These are phyloP conservation scores for Pogonomyrmex barbatus DNA, from an alignment of 1,140 invertebrate genomes.

Conservation along the genomic window DNA sequence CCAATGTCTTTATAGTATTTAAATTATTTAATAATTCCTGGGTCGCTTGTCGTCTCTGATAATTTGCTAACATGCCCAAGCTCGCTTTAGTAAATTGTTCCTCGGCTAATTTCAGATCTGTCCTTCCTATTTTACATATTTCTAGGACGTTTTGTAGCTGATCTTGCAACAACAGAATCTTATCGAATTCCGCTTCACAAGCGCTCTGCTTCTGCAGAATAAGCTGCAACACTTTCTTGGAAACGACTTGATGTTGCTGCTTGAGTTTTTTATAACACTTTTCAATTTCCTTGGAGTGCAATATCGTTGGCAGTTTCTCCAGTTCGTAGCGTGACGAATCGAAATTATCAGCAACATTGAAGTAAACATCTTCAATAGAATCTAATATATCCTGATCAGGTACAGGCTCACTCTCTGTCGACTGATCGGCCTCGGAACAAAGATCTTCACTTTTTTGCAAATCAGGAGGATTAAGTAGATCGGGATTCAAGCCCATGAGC, in stretches of 20 bases:
- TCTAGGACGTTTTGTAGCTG: slow-evolving; percentile 90
- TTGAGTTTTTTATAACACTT: slow-evolving; percentile 89
- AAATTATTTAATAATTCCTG: slow-evolving; percentile 92
- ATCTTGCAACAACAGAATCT: slow-evolving; percentile 92
- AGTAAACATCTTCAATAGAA: slow-evolving; percentile 90
- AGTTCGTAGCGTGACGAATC: slow-evolving; percentile 90
- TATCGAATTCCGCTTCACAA: slow-evolving; percentile 93
- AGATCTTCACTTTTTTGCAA: slow-evolving; percentile 73
- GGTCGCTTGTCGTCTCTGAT: slow-evolving; percentile 93
- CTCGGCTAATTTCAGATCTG: slow-evolving; percentile 91
- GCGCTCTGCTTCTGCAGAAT: slow-evolving; percentile 95
- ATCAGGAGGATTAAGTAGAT: slow-evolving; percentile 79
- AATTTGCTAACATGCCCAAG: slow-evolving; percentile 95
- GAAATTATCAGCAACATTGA: slow-evolving; percentile 87
- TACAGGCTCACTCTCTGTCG: slow-evolving; percentile 85
- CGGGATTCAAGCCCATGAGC: slow-evolving; percentile 82
- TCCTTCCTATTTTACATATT: slow-evolving; percentile 90
- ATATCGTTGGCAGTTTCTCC: slow-evolving; percentile 88
- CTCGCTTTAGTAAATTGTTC: slow-evolving; percentile 94
- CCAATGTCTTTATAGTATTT: slow-evolving; percentile 93
- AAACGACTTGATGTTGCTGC: slow-evolving; percentile 94
- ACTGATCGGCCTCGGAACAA: slow-evolving; percentile 78
- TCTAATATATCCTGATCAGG: slow-evolving; percentile 92
- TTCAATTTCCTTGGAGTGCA: slow-evolving; percentile 90
- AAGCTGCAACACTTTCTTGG: slow-evolving; percentile 95